Conservation (phyloP, 2,888 invertebrate species). For the Hemaris fuciformis region DNA sequence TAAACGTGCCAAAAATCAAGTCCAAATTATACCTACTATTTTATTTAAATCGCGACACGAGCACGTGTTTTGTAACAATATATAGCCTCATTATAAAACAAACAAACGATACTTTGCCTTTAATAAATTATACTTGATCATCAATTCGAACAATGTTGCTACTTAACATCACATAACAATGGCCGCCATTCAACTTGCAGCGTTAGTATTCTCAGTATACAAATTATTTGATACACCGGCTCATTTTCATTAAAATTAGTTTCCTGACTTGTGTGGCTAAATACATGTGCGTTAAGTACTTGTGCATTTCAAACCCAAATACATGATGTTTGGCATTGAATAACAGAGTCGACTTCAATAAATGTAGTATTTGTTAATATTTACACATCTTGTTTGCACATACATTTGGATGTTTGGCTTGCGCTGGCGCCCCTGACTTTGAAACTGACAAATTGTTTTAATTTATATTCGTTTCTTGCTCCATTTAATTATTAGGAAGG, state of each 20-base stretch:
- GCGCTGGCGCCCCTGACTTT: not conserved
- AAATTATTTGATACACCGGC: conserved; percentile 5
- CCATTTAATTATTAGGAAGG: not conserved
- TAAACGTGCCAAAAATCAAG: not conserved
- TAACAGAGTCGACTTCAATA: not conserved
- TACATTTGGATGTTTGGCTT: not conserved
- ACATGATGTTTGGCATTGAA: not conserved
- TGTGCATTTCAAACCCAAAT: not conserved
- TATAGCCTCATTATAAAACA: not conserved
- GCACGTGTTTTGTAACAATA: not conserved
- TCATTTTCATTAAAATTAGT: conserved; percentile 9
- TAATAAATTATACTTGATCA: not conserved
- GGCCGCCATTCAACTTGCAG: not conserved
- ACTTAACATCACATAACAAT: not conserved
- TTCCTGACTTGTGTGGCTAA: conserved; percentile 7
- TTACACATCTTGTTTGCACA: conserved; percentile 7
- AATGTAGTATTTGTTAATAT: conserved; percentile 4
- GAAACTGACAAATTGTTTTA: not conserved
- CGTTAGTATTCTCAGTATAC: conserved; percentile 10
- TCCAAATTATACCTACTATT: not conserved
- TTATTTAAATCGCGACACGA: not conserved
- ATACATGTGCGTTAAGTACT: not conserved
- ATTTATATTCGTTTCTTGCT: not conserved
- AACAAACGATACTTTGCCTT: not conserved
- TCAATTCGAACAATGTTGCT: not conserved